These are phyloP conservation scores for Tyto alba DNA, from an alignment of 2,113 vertebrate genomes.

Conservation along the genomic window DNA sequence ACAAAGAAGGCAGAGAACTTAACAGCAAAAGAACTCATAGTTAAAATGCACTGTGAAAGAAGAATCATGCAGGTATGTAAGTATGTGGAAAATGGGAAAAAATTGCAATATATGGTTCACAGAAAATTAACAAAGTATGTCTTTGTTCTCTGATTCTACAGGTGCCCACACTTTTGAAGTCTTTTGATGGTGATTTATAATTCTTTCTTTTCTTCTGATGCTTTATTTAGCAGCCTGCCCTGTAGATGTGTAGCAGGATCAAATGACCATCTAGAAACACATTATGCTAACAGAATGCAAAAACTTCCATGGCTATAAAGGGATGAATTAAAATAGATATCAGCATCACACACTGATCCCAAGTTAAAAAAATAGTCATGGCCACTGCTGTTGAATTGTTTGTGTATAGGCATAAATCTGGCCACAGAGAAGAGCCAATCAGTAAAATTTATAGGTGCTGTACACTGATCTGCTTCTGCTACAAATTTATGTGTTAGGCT, in stretches of 20 bases:
- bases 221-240: not conserved
- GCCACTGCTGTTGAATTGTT: not conserved
- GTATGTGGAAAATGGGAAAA: not conserved
- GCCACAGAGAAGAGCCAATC: not conserved
- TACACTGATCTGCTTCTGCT: not conserved
- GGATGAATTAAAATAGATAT: not conserved
- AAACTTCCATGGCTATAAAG: not conserved
- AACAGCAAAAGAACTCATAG: not conserved
- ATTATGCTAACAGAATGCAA: not conserved
- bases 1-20: not conserved
- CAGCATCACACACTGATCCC: not conserved
- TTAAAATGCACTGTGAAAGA: not conserved
- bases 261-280: not conserved
- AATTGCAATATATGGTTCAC: not conserved
- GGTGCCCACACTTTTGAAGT: not conserved
- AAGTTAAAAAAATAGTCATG: not conserved
- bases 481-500: not conserved
- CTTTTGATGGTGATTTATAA: not conserved
- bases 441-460: not conserved
- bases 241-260: not conserved
- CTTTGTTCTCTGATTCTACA: not conserved
- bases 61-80: not conserved
- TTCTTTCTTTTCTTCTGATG: not conserved
- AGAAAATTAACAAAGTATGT: not conserved
- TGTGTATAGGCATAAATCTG: not conserved